Evolutionary conservation across 2,113 vertebrate species (phyloP), one percentile per base, ranked within the genome.

Genomic region (Zapornia atra): DNA sequence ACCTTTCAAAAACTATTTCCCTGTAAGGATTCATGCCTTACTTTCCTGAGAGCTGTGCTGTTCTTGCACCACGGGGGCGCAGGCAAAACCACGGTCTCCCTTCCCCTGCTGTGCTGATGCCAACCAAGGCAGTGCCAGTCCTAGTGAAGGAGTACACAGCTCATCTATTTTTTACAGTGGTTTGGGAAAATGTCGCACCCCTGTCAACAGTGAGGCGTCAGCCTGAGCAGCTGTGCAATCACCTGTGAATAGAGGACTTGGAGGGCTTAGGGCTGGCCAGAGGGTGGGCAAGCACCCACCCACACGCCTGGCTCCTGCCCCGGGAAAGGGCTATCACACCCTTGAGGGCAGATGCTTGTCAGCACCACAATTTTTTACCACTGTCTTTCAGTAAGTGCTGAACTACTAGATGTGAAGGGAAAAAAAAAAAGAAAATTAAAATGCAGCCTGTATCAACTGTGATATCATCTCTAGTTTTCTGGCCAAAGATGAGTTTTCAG

Each of bases 361-460:
- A 46, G 11, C 28, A 66, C 26, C 0, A 0, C 18, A 34, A 2
- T 17, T 3, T 50, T 75, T 51, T 26, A 46, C 33, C 53, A 42
- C 14, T 0, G 0, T 10, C 46, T 63, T 36, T 21, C n/a, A 46
- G n/a, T 18, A n/a, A 86, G 40, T 1, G 1, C 26, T 40, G 28
- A 44, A 51, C 34, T 20, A 31, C 10, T 51, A n/a, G 24, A 38
- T 7, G 9, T 9, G 1, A 56, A n/a, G 28, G 40, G 28, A 17
- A 12, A 33, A 7, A 31, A 34, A n/a, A 15, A 31, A 4, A 24
- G 22, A 7, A 1, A 57, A 50, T 15, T 4, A 25, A 71, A 34
- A 24, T 18, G 14, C 31, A 36, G 9, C 13, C 10, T 1, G 0
- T 25, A 36, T 25, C 12, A 48, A 69, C 56, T 64, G 6, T 40